Conservation (phyloP, 2,888 invertebrate species). For the Drosophila kanekoi region DNA sequence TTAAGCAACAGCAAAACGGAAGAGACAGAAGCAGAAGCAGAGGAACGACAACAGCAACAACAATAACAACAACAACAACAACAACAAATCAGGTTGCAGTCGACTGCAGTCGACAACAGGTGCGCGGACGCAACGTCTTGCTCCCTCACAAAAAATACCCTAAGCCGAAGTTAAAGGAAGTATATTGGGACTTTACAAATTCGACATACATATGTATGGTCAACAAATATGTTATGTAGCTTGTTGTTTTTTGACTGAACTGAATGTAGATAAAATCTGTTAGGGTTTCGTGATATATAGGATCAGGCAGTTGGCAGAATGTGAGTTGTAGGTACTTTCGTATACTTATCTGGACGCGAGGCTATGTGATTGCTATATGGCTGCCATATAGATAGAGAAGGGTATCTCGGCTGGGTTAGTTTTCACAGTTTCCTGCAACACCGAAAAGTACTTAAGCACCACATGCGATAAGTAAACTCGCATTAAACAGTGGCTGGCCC, state of each 20-base stretch:
- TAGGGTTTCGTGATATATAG: neutral
- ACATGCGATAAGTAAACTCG: slow-evolving; percentile 26
- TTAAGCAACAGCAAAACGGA: neutral
- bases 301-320: neutral
- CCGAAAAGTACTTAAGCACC: slow-evolving; percentile 34
- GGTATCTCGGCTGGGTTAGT: neutral
- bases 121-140: neutral
- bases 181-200: neutral
- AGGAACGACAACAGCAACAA: slow-evolving; percentile 4
- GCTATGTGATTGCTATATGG: slow-evolving; percentile 16
- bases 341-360: neutral
- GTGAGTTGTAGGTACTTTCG: neutral
- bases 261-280: no score
- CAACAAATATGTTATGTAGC: no score
- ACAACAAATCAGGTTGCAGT: neutral
- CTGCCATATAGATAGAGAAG: slow-evolving; percentile 10
- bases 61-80: slow-evolving; percentile 7
- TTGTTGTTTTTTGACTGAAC: no score
- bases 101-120: slow-evolving; percentile 25
- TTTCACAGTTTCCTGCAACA: slow-evolving; percentile 39
- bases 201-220: neutral
- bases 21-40: neutral
- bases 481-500: slow-evolving; percentile 3
- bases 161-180: neutral
- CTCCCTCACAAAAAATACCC: neutral